phyloP scores from a whole-genome alignment of 1,140 invertebrate genomes.

The Sarcophaga peregrina region DNA sequence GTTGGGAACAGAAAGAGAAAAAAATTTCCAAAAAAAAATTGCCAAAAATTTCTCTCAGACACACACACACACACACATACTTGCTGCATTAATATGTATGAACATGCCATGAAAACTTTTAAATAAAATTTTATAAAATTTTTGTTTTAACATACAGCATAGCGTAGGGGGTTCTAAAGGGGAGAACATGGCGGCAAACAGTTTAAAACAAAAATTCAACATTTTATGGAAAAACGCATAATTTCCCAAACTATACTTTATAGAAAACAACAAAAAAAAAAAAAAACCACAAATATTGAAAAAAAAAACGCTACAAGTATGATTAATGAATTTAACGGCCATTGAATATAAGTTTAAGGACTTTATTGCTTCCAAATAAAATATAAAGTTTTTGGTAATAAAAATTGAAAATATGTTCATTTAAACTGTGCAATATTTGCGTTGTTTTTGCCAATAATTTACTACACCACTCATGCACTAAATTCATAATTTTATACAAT shows the following conservation, averaged over 20 bases:
- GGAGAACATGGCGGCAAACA: too few relatives aligned
- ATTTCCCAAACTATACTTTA: background rate
- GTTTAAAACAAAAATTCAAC: background rate
- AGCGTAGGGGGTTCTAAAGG: too few relatives aligned
- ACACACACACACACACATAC: too few relatives aligned
- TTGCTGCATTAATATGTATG: too few relatives aligned
- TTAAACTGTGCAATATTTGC: background rate
- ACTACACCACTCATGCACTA: background rate
- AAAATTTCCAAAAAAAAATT: background rate
- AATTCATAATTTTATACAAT: background rate
- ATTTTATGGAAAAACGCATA: constrained; percentile 3
- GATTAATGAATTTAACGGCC: constrained; percentile 21
- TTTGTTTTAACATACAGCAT: too few relatives aligned
- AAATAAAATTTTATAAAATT: too few relatives aligned
- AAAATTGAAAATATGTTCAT: constrained; percentile 1
- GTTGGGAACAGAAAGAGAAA: background rate
- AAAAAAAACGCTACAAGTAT: background rate
- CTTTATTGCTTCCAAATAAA: constrained; percentile 11
- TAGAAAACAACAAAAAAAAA: background rate
- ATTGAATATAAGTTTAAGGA: constrained; percentile 22
- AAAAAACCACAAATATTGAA: background rate
- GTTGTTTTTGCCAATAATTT: background rate
- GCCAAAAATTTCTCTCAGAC: too few relatives aligned
- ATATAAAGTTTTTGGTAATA: background rate
- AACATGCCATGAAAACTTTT: too few relatives aligned